Conservation (phyloP, 1,140 invertebrate genomes). For the Oscheius sp. region DNA sequence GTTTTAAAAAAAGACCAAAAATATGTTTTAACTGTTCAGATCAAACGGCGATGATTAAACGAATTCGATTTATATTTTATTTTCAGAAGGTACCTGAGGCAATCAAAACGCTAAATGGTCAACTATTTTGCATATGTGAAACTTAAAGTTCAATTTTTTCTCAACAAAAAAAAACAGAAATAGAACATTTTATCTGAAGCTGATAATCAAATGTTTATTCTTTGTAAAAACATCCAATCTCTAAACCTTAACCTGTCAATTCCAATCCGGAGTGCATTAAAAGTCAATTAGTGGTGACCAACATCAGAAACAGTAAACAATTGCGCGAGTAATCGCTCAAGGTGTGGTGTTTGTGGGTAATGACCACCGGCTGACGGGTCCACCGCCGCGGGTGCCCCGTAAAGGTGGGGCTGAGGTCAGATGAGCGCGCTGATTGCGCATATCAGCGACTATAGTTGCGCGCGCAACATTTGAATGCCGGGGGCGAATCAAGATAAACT, state of each 20-base stretch:
- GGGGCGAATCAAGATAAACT: too few relatives aligned
- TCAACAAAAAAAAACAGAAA: too few relatives aligned
- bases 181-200: too few relatives aligned
- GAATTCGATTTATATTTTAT: too few relatives aligned
- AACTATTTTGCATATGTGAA: too few relatives aligned
- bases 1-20: too few relatives aligned
- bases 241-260: background rate
- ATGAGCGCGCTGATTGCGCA: constrained; percentile 3
- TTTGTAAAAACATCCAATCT: background rate
- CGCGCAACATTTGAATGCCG: background rate
- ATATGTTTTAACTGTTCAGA: too few relatives aligned
- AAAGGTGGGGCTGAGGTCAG: constrained; percentile 12
- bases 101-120: too few relatives aligned
- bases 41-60: too few relatives aligned
- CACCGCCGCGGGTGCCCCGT: constrained; percentile 2
- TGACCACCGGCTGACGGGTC: background rate
- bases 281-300: background rate
- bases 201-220: too few relatives aligned
- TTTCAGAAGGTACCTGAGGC: too few relatives aligned
- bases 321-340: background rate
- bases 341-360: background rate
- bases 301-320: background rate
- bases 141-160: too few relatives aligned
- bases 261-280: background rate
- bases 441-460: constrained; percentile 1